Base-by-base conservation (phyloP, 2,113 vertebrate species). In the Labeo rohita region DNA sequence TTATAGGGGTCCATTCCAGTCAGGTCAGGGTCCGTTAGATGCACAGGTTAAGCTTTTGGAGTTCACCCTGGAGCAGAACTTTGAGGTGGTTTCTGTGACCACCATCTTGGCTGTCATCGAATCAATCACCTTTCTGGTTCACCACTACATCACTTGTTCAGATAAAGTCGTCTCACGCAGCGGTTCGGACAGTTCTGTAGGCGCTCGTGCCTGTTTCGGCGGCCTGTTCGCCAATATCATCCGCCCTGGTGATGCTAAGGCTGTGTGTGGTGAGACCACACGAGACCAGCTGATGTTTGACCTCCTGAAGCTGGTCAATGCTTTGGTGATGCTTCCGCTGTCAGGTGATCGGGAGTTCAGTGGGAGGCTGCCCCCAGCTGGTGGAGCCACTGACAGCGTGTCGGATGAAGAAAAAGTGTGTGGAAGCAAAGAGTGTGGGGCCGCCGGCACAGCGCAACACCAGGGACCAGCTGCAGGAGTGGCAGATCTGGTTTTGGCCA, bases 401-500 rank as follows among this genome's bases (percentile, higher is more conserved):
- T 99, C 98, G 0, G 98, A 99, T 66, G 98, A 99, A 92, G 98
- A 99, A 91, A 99, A 99, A 89, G 98, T 98, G 91, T 99, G 98
- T 9, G 97, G 98, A 79, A 95, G 96, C 92, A 99, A 99, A 93
- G 98, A 99, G 68, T 95, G 86, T 5, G 88, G 86, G 16, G 86
- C 88, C 9, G 96, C 96, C 52, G 96, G 94, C 83, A 93, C 93
- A 10, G 73, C 93, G 1, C 93, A 92, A 86, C 93, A 90, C 85
- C 97, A 96, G 92, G 96, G 96, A 87, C 95, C 97, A 2, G 94
- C 96, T 77, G 95, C 96, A 0, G 97, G 97, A 0, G 96, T 99
- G 84, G 98, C 98, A 0, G 98, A 99, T 92, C 93, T 99, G 92
- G 97, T 99, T 80, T 93, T 99, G 65, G 98, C 97, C 91, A 99